Conservation (phyloP, 2,888 invertebrate species). For the Parochlus steinenii region DNA sequence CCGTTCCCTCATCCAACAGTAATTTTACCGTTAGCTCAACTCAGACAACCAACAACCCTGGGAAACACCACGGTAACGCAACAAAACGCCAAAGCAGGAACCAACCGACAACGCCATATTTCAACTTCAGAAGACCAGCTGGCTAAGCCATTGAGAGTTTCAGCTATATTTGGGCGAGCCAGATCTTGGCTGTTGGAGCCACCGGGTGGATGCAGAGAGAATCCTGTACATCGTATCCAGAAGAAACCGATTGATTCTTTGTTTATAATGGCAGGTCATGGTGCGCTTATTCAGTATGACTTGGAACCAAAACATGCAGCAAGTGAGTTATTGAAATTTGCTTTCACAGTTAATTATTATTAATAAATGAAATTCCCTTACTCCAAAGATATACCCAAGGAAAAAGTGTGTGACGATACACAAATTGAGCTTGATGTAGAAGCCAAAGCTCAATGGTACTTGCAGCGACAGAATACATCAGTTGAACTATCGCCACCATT, state of each 20-base stretch:
- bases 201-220: conserved; percentile 25
- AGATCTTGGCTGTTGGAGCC: conserved; percentile 47
- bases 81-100: conserved; percentile 13
- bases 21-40: conserved; percentile 67
- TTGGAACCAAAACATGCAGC: conserved; percentile 58
- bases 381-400: conserved; percentile 51
- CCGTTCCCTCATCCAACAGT: conserved; percentile 78
- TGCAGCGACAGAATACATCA: conserved; percentile 37
- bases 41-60: conserved; percentile 46
- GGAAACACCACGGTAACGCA: conserved; percentile 22
- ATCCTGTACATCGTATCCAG: conserved; percentile 16
- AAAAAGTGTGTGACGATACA: conserved; percentile 73
- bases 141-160: conserved; percentile 53
- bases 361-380: background rate
- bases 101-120: conserved; percentile 44
- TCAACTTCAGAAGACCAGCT: conserved; percentile 56
- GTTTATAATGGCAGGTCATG: conserved; percentile 78
- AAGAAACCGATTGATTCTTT: conserved; percentile 65
- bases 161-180: conserved; percentile 60
- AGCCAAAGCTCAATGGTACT: conserved; percentile 79
- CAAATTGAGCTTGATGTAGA: conserved; percentile 72
- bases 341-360: conserved; percentile 7
- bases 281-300: conserved; percentile 73
- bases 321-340: conserved; percentile 23
- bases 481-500: conserved; percentile 63